Evolutionary conservation across 1,140 invertebrate species (phyloP).

Genomic region (Leucophenga varia): DNA sequence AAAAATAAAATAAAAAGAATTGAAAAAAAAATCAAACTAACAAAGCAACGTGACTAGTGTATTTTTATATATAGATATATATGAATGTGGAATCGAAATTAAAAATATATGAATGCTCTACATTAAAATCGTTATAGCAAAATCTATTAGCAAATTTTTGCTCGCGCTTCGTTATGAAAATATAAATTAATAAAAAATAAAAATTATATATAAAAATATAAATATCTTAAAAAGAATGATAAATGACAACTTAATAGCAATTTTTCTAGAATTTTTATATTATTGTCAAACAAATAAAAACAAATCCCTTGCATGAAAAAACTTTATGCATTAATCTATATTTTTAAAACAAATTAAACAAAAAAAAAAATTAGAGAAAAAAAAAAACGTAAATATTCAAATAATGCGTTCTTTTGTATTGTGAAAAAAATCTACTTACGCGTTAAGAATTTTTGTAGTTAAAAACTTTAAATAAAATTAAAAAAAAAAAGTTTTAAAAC

Average conservation of each 20-base stretch:
- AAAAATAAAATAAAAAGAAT: constrained; percentile 23
- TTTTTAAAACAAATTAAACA: too few relatives aligned
- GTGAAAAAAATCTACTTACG: too few relatives aligned
- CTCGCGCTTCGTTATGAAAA: constrained; percentile 49
- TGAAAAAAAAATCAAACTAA: constrained; percentile 18
- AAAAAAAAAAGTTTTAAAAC: too few relatives aligned
- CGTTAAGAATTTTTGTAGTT: too few relatives aligned
- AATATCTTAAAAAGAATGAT: not conserved
- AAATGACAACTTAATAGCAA: constrained; percentile 40
- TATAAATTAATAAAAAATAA: constrained; percentile 11
- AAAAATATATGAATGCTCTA: constrained; percentile 8
- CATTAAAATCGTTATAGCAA: constrained; percentile 39
- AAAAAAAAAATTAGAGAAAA: constrained; percentile 10
- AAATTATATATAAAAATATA: constrained; percentile 10
- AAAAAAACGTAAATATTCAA: not conserved
- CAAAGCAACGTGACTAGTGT: constrained; percentile 12
- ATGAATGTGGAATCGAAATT: too few relatives aligned
- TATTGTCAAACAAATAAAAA: constrained; percentile 28
- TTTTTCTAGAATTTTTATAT: constrained; percentile 55
- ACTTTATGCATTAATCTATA: too few relatives aligned
- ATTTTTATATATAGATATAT: constrained; percentile 11
- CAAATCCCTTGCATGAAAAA: too few relatives aligned
- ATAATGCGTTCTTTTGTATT: too few relatives aligned
- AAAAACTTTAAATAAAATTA: too few relatives aligned
- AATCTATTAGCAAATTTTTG: constrained; percentile 55